phyloP scores from a whole-genome alignment of 2,888 invertebrate genomes.

The Epiblema foenella region DNA sequence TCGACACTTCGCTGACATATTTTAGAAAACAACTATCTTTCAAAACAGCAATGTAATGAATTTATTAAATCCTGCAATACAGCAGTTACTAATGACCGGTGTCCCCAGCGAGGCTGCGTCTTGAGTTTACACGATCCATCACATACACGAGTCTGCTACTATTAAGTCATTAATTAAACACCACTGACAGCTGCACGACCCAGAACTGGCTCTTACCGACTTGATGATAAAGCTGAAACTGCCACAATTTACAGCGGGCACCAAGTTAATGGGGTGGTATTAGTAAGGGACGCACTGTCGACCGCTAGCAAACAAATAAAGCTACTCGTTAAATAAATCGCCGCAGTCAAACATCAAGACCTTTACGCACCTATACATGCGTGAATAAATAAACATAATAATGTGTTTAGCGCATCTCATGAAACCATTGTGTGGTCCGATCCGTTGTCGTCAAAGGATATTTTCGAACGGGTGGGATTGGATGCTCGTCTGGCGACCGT shows the following conservation, averaged over 20 bases:
- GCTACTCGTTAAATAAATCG: slow-evolving; percentile 77
- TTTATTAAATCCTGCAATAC: slow-evolving; percentile 35
- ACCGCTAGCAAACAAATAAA: slow-evolving; percentile 72
- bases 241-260: slow-evolving; percentile 59
- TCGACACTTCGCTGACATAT: not conserved
- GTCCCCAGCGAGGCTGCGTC: slow-evolving; percentile 39
- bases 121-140: slow-evolving; percentile 42
- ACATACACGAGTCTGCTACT: slow-evolving; percentile 66
- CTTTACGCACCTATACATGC: slow-evolving; percentile 69
- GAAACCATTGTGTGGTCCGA: slow-evolving; percentile 42
- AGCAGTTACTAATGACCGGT: slow-evolving; percentile 42
- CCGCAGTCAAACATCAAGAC: slow-evolving; percentile 72
- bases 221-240: slow-evolving; percentile 66
- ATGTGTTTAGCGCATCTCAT: slow-evolving; percentile 58
- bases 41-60: slow-evolving; percentile 20
- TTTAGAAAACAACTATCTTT: not conserved
- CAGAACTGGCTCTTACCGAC: slow-evolving; percentile 53
- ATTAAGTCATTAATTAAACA: slow-evolving; percentile 74
- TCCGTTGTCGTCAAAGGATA: slow-evolving; percentile 17
- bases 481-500: slow-evolving; percentile 10
- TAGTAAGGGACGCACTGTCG: slow-evolving; percentile 61
- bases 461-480: slow-evolving; percentile 10
- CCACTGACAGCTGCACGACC: slow-evolving; percentile 51
- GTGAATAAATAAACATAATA: slow-evolving; percentile 71
- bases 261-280: slow-evolving; percentile 72